Percentiles rank a stretch among this genome's conserved stretches.
Evolutionary conservation across 2,797 vertebrate genomes (phyloP).

Genomic region (Brotula barbata): DNA sequence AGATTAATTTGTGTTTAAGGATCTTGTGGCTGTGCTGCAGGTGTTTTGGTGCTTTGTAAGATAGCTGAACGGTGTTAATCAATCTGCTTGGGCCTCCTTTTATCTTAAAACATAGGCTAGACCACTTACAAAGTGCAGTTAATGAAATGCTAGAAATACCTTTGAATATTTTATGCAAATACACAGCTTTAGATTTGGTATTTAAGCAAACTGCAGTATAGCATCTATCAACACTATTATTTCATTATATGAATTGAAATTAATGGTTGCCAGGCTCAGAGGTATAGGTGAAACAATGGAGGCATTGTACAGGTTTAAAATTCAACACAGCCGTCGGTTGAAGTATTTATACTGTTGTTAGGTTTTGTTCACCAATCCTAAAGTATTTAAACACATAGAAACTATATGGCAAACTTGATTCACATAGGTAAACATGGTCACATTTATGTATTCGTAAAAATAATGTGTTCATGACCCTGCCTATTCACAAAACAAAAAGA

Average conservation of each 20-base stretch:
- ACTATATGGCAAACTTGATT: too few relatives aligned
- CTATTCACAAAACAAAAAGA: neutral
- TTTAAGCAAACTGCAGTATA: too few relatives aligned
- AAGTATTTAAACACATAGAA: neutral
- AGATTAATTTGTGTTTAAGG: slow-evolving; percentile 14
- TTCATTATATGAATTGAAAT: neutral
- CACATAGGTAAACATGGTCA: too few relatives aligned
- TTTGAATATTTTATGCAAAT: too few relatives aligned
- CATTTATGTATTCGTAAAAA: too few relatives aligned
- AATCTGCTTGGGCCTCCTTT: neutral
- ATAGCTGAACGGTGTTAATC: too few relatives aligned
- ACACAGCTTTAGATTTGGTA: too few relatives aligned
- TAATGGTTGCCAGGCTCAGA: neutral
- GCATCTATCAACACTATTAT: neutral
- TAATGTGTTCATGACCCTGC: neutral
- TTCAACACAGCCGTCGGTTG: neutral
- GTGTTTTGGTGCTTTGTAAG: slow-evolving; percentile 1
- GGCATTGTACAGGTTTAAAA: neutral
- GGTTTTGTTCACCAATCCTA: neutral
- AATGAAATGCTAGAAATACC: too few relatives aligned
- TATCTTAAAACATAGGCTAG: neutral
- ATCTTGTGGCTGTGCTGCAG: neutral
- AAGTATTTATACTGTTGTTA: neutral
- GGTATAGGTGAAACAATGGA: neutral
- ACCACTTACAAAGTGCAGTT: too few relatives aligned